Evolutionary conservation across 2,113 vertebrate genomes (phyloP).

Genomic region (Fukomys damarensis): DNA sequence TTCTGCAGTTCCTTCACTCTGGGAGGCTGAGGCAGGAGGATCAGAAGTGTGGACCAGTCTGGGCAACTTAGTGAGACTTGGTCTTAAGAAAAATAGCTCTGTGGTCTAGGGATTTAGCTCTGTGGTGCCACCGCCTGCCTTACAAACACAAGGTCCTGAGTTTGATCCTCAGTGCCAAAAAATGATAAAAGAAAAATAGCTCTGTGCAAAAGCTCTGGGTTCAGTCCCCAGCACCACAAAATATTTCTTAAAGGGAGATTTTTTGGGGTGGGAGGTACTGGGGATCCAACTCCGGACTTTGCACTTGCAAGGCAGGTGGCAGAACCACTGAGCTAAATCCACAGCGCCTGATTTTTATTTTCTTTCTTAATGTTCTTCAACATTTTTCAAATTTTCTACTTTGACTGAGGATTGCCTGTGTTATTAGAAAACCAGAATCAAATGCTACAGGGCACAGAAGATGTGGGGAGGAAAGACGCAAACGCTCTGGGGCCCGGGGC

Average conservation of each 20-base stretch:
- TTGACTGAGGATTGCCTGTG: neutral
- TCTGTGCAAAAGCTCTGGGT: neutral
- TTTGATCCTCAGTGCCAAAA: no score
- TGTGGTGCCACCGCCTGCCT: no score
- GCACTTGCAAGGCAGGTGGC: no score
- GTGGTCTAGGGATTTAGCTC: no score
- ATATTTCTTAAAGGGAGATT: neutral
- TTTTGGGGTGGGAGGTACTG: no score
- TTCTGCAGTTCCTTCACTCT: neutral
- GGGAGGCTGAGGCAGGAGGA: neutral
- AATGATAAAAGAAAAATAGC: no score
- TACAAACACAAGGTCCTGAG: no score
- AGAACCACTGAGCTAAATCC: no score
- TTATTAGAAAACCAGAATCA: neutral
- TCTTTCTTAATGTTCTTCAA: slow-evolving; percentile 20
- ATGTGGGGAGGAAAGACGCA: neutral
- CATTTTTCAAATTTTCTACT: neutral
- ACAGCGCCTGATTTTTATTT: slow-evolving; percentile 48
- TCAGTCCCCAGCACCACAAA: neutral
- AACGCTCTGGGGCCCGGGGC: neutral
- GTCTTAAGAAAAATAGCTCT: neutral
- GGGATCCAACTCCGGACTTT: no score
- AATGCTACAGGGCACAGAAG: neutral
- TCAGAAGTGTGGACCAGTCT: neutral
- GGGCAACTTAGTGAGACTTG: neutral